These are phyloP conservation scores for Aleiodes testaceus DNA, from an alignment of 2,888 invertebrate species.

Conservation along the genomic window DNA sequence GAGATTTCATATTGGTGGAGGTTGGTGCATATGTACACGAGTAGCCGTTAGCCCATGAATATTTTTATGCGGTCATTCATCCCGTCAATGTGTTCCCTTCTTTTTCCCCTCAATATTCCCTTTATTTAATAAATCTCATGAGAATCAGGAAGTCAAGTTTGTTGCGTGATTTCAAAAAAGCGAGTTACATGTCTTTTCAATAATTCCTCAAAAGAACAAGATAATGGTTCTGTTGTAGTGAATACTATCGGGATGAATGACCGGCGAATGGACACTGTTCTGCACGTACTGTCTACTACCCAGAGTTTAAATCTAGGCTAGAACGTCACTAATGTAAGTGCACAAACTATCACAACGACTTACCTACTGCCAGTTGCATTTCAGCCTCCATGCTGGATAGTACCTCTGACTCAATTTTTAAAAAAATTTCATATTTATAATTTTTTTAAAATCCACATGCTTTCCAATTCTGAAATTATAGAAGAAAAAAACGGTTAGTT, in stretches of 20 bases:
- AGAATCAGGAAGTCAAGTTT: conserved; percentile 26
- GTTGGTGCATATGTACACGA: conserved; percentile 28
- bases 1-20: conserved; percentile 21
- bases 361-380: conserved; percentile 43
- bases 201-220: not conserved
- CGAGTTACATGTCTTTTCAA: not conserved
- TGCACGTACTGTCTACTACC: conserved; percentile 43
- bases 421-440: too few species aligned
- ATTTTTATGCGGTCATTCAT: conserved; percentile 45
- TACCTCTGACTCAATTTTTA: not conserved
- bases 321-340: conserved; percentile 35
- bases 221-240: conserved; percentile 9
- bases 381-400: conserved; percentile 34
- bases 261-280: conserved; percentile 49
- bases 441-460: not conserved
- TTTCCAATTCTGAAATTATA: too few species aligned
- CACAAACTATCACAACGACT: conserved; percentile 13
- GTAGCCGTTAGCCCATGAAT: conserved; percentile 43
- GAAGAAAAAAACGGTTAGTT: too few species aligned
- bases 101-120: not conserved
- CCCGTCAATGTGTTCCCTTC: conserved; percentile 9
- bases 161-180: conserved; percentile 13
- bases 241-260: conserved; percentile 43
- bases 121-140: conserved; percentile 6
- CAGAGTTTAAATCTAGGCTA: conserved; percentile 61